Conservation (phyloP, 2,888 invertebrate species). For the Plemyria rubiginata region DNA sequence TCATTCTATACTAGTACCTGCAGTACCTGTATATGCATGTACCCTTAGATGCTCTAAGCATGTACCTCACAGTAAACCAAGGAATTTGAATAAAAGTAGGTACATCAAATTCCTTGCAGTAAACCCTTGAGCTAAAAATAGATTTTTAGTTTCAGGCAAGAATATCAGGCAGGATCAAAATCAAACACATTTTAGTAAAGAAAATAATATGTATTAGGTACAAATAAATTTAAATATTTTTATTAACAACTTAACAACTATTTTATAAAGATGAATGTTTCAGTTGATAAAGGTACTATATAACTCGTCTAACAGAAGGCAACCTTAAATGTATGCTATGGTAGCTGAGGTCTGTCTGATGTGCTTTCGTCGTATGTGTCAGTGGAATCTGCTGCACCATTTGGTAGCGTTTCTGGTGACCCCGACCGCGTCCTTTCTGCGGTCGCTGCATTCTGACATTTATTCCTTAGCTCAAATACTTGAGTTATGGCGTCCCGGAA, state of each 20-base stretch:
- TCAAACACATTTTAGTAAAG: conserved; percentile 9
- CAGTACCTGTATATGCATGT: too few relatives aligned
- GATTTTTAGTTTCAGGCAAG: too few relatives aligned
- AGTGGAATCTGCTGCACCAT: conserved; percentile 69
- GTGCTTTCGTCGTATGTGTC: conserved; percentile 52
- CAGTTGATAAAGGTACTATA: conserved; percentile 3
- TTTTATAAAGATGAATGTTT: conserved; percentile 25
- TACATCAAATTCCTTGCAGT: too few relatives aligned
- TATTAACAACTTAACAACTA: conserved; percentile 17
- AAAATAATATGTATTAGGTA: conserved; percentile 22
- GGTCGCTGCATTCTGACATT: conserved; percentile 82
- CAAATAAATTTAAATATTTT: conserved; percentile 27
- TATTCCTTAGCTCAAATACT: conserved; percentile 94
- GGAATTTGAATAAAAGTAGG: too few relatives aligned
- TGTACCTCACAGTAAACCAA: too few relatives aligned
- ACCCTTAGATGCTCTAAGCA: too few relatives aligned
- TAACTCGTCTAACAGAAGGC: conserved; percentile 5
- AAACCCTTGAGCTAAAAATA: too few relatives aligned
- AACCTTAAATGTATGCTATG: conserved; percentile 57
- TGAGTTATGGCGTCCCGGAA: conserved; percentile 98
- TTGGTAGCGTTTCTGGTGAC: conserved; percentile 64
- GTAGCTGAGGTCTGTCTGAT: conserved; percentile 63
- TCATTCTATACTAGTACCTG: too few relatives aligned
- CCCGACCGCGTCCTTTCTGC: conserved; percentile 54
- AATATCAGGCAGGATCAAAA: too few relatives aligned